Evolutionary conservation across 1,140 invertebrate species (phyloP).

Genomic region (Hyles vespertilio): DNA sequence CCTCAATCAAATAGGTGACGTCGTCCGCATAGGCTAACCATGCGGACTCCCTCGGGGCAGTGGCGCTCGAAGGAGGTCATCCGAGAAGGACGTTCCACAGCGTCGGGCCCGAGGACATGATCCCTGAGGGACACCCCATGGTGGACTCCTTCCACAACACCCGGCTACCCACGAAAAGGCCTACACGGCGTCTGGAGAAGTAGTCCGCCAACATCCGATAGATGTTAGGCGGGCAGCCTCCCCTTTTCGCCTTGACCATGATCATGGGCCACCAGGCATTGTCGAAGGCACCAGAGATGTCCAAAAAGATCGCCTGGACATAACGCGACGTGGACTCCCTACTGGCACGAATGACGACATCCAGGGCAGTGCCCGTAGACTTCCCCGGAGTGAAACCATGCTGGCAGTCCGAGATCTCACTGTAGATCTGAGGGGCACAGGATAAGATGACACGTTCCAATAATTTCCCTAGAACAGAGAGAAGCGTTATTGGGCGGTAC

Average conservation of each 20-base stretch:
- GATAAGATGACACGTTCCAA: constrained; percentile 46
- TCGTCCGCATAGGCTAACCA: constrained; percentile 58
- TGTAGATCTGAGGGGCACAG: constrained; percentile 22
- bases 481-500: constrained; percentile 5
- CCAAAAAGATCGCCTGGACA: constrained; percentile 44
- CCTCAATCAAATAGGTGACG: constrained; percentile 38
- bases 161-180: too few species aligned
- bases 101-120: constrained; percentile 58
- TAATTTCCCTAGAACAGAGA: constrained; percentile 43
- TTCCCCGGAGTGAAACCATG: constrained; percentile 37
- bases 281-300: constrained; percentile 62
- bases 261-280: too few species aligned
- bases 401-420: constrained; percentile 38
- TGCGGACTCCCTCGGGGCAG: too few species aligned
- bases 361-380: constrained; percentile 55
- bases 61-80: constrained; percentile 42
- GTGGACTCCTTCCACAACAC: constrained; percentile 7
- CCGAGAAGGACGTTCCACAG: constrained; percentile 66
- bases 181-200: too few species aligned
- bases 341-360: constrained; percentile 13
- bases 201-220: too few species aligned
- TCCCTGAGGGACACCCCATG: constrained; percentile 67
- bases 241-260: too few species aligned
- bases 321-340: constrained; percentile 24
- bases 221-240: too few species aligned